phyloP scores from a whole-genome alignment of 2,113 vertebrate genomes.

The Rhynchopsitta pachyrhyncha region DNA sequence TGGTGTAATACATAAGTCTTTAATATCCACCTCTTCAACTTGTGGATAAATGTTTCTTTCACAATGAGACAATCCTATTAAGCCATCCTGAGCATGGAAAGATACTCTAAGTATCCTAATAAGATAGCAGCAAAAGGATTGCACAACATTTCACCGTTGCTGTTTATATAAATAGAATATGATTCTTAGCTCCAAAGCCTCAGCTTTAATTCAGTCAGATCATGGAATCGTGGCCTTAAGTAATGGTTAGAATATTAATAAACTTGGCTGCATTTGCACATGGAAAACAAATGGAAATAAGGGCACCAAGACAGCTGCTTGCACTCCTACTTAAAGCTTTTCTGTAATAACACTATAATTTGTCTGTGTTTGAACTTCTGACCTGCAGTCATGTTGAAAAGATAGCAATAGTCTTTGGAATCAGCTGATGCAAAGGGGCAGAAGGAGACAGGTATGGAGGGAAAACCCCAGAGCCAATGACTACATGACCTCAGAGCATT shows the following conservation, averaged over 20 bases:
- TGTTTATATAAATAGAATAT: neutral
- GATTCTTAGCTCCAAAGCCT: neutral
- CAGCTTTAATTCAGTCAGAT: neutral
- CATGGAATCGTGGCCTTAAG: neutral
- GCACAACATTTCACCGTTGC: neutral
- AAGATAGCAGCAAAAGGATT: slow-evolving; percentile 1
- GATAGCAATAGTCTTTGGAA: neutral
- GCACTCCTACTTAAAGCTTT: neutral
- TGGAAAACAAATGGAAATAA: neutral
- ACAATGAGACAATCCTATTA: slow-evolving; percentile 26
- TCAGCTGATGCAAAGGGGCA: neutral
- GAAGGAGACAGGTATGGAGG: neutral
- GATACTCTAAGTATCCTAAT: neutral
- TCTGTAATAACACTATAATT: neutral
- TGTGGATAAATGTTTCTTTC: slow-evolving; percentile 22
- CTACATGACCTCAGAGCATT: fast-evolving
- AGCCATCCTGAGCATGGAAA: neutral
- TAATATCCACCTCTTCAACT: slow-evolving; percentile 10
- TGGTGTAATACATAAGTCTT: neutral
- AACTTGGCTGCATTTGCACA: neutral
- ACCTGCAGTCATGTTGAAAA: neutral
- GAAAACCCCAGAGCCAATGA: neutral
- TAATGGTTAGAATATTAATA: neutral
- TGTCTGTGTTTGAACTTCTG: neutral
- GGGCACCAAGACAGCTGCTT: neutral